Percentiles rank a stretch among this genome's conserved stretches.
These are phyloP conservation scores for Linnaemya tessellans DNA, from an alignment of 2,888 invertebrate species.

Conservation along the genomic window DNA sequence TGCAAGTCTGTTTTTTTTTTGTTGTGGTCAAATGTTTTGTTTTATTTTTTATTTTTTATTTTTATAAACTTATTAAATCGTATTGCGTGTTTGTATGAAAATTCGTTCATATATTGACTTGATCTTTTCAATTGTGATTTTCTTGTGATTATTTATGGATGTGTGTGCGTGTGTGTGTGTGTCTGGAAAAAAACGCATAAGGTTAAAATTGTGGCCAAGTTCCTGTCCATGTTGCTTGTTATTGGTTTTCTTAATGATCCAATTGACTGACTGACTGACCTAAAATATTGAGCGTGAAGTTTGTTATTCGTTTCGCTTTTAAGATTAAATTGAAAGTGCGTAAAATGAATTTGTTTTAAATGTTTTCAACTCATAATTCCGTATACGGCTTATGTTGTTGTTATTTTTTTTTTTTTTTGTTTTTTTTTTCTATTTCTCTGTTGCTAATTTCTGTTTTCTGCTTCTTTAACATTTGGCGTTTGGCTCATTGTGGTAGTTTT, in stretches of 20 bases:
- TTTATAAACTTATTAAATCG: background rate
- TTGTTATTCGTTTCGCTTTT: conserved; percentile 73
- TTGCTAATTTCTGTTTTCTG: conserved; percentile 20
- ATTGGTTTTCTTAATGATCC: conserved; percentile 49
- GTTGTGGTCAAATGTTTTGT: no score
- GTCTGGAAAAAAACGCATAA: background rate
- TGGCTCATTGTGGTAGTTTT: background rate
- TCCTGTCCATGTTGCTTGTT: conserved; percentile 56
- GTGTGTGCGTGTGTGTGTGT: background rate
- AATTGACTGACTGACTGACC: conserved; percentile 7
- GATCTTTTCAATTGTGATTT: conserved; percentile 10
- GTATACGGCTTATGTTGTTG: conserved; percentile 50
- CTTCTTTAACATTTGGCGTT: conserved; percentile 18
- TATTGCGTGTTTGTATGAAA: conserved; percentile 30
- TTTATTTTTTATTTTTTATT: background rate
- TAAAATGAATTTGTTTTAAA: conserved; percentile 58
- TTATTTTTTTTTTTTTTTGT: no score
- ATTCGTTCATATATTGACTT: conserved; percentile 6
- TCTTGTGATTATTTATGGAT: background rate
- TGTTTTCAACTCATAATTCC: conserved; percentile 61
- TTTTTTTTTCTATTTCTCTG: conserved; percentile 24
- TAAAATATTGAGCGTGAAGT: conserved; percentile 32
- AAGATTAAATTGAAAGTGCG: conserved; percentile 72
- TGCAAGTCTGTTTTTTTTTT: conserved; percentile 18
- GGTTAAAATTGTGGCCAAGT: conserved; percentile 32